A percentile compares a stretch with the other conserved stretches of the same genome.
These are phyloP conservation scores for Nyctalus aviator DNA, from an alignment of 2,797 vertebrate genomes.

Conservation along the genomic window DNA sequence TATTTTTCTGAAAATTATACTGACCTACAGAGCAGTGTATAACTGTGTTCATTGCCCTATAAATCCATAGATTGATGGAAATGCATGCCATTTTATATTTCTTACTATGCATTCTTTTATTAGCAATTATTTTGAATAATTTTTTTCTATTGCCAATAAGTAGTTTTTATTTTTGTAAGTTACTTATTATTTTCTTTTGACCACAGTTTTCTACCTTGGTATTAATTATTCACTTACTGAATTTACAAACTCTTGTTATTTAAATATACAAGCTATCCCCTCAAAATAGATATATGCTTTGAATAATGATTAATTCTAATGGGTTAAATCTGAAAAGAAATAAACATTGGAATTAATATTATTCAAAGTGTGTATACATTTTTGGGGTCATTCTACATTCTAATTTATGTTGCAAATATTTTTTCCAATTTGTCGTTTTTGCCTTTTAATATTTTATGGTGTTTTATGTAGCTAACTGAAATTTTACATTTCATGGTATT, in stretches of 20 bases:
- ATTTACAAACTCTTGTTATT: neutral
- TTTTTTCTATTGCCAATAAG: neutral
- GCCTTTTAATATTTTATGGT: neutral
- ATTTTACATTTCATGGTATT: neutral
- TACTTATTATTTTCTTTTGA: neutral
- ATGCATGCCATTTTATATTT: neutral
- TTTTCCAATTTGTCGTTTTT: neutral
- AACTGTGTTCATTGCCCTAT: neutral
- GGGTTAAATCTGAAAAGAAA: neutral
- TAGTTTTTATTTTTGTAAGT: slow-evolving; percentile 37
- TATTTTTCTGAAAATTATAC: slow-evolving; percentile 49
- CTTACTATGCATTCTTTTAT: neutral
- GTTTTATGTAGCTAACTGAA: neutral
- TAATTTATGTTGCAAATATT: neutral
- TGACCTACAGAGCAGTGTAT: neutral
- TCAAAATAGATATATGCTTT: neutral
- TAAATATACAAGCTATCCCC: neutral
- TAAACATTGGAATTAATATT: neutral
- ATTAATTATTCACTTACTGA: neutral
- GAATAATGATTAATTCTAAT: neutral
- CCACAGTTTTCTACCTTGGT: neutral
- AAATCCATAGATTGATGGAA: neutral
- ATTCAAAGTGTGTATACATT: neutral
- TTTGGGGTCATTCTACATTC: neutral
- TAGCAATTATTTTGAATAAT: neutral